Evolutionary conservation across 2,797 vertebrate genomes (phyloP).

Genomic region (Pangasius macronema): DNA sequence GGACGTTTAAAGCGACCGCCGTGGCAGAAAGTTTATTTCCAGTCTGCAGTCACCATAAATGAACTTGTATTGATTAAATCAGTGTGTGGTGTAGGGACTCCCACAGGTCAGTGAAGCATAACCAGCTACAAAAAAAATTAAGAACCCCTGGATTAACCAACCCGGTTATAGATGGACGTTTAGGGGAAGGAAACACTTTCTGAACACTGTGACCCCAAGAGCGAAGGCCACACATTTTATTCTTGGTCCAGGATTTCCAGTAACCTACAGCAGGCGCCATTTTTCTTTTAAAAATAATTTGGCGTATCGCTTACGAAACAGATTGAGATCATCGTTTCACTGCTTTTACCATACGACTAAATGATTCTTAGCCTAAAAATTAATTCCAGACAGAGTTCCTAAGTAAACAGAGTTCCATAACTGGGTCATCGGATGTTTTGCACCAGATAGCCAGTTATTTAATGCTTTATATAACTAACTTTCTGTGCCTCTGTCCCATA

Average conservation of each 20-base stretch:
- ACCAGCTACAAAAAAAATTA: too few relatives aligned
- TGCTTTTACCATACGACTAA: background rate
- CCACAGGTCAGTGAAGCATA: too few relatives aligned
- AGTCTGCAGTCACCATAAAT: background rate
- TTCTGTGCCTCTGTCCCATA: slow-evolving; percentile 8
- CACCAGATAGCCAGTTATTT: slow-evolving; percentile 11
- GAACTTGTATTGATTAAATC: background rate
- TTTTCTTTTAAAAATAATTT: background rate
- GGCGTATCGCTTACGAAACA: background rate
- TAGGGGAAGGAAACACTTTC: background rate
- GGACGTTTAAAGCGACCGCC: too few relatives aligned
- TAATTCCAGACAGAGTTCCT: background rate
- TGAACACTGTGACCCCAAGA: background rate
- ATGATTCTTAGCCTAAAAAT: background rate
- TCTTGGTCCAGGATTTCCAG: background rate
- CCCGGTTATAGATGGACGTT: too few relatives aligned
- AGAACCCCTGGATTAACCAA: too few relatives aligned
- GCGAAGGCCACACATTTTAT: background rate
- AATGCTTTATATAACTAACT: slow-evolving; percentile 21
- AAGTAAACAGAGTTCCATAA: slow-evolving; percentile 12
- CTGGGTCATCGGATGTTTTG: slow-evolving; percentile 11
- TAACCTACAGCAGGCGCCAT: background rate
- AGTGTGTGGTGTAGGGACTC: too few relatives aligned
- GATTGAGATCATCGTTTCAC: background rate
- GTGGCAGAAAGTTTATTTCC: background rate